Evolutionary conservation across 1,140 invertebrate genomes (phyloP), one percentile per base, ranked within the genome.

Genomic region (Aphidius ervi): DNA sequence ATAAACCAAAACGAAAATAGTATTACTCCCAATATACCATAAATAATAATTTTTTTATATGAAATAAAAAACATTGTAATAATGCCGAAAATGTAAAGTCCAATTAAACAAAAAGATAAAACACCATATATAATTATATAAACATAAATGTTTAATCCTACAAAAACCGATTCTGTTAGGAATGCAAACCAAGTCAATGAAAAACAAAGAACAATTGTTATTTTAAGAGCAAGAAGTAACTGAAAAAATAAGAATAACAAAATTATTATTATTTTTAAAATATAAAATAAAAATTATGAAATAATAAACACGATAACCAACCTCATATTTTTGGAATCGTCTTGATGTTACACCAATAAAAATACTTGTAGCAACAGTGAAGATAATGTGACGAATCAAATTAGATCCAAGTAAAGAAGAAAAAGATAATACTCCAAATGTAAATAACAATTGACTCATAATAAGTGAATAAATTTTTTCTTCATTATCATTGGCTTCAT

Each of bases 151-250:
- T 91, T 88, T 76, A 90, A 84, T 58, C 84, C 85, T 5, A 95
- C 98, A 76, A 98, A 97, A 79, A 98, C 95, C 70, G 83, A 87
- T 77, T 94, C 95, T 3, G 94, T 97, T 80, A 97, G 95, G 75
- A 96, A 89, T 16, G 95, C 92, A 78, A 97, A 98, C 5, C 97
- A 61, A 1, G 94, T 97, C 20, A 98, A 76, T 0, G 84, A 88
- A 4, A 97, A 75, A 65, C 89, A 90, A 46, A 96, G 86, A 0
- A 86, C 88, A 5, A 88, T 84, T 42, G 90, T 93, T 53, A 95
- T 87, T 7, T 89, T 90, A 37, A 90, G 87, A 1, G 93, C 93
- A 72, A 93, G 81, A 55, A 95, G 70, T 7, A 95, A 91, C 84
- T 88, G 68, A 31, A 72, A 70, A 67, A 48, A 73, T 66, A 16